Evolutionary conservation across 2,888 invertebrate genomes (phyloP).

Genomic region (Arge pagana): DNA sequence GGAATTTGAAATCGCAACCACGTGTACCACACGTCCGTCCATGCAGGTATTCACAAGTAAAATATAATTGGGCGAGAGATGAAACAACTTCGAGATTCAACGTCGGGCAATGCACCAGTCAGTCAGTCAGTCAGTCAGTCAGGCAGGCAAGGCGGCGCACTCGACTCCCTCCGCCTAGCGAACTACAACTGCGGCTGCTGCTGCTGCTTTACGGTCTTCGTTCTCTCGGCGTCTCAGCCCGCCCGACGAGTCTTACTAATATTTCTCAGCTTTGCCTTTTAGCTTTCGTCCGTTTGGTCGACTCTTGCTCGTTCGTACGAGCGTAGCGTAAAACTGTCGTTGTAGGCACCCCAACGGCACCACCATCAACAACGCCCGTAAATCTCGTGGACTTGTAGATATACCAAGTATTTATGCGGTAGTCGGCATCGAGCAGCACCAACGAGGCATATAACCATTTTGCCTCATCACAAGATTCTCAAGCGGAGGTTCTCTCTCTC

Average conservation of each 20-base stretch:
- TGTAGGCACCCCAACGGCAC: too few relatives aligned
- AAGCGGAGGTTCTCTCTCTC: slow-evolving; percentile 3
- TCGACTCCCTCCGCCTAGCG: slow-evolving; percentile 23
- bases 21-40: neutral
- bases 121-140: slow-evolving; percentile 14
- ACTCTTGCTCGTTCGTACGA: too few relatives aligned
- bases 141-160: slow-evolving; percentile 11
- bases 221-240: slow-evolving; percentile 4
- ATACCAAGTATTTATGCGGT: too few relatives aligned
- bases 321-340: too few relatives aligned
- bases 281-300: slow-evolving; percentile 2
- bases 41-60: neutral
- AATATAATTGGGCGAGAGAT: neutral
- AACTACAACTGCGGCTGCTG: slow-evolving; percentile 28
- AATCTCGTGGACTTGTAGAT: too few relatives aligned
- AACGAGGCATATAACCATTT: too few relatives aligned
- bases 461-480: too few relatives aligned
- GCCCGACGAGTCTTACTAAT: slow-evolving; percentile 10
- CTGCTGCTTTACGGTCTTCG: slow-evolving; percentile 5
- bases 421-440: too few relatives aligned
- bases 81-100: neutral
- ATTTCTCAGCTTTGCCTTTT: slow-evolving; percentile 4
- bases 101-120: neutral
- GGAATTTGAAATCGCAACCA: too few relatives aligned
- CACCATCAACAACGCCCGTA: too few relatives aligned